Conservation (phyloP, 2,888 invertebrate species). For the Nomada hirtipes region DNA sequence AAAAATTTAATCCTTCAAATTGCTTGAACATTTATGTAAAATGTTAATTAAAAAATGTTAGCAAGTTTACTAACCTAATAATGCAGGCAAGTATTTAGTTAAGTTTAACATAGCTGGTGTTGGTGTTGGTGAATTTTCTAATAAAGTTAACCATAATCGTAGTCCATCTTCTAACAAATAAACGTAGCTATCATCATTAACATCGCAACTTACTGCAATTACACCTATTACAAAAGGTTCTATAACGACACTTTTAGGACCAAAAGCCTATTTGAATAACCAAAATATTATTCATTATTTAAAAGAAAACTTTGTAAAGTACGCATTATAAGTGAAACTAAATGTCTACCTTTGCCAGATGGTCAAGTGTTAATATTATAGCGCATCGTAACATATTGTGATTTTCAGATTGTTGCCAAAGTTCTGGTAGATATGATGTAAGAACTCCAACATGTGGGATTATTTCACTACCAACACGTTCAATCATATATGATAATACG, state of each 20-base stretch:
- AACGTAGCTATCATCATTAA: slow-evolving; percentile 92
- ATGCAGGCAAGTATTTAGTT: slow-evolving; percentile 90
- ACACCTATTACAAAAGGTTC: slow-evolving; percentile 87
- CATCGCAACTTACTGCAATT: slow-evolving; percentile 91
- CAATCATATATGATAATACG: slow-evolving; percentile 95
- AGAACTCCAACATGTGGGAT: slow-evolving; percentile 90
- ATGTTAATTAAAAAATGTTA: slow-evolving; percentile 11
- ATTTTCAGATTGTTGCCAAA: slow-evolving; percentile 95
- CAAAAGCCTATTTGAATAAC: slow-evolving; percentile 82
- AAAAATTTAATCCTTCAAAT: slow-evolving; percentile 31
- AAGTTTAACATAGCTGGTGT: slow-evolving; percentile 88
- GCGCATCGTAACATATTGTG: slow-evolving; percentile 96
- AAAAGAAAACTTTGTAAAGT: neutral
- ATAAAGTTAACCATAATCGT: slow-evolving; percentile 94
- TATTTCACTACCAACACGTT: slow-evolving; percentile 92
- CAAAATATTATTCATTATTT: slow-evolving; percentile 27
- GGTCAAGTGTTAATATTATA: slow-evolving; percentile 94
- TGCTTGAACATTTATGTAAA: neutral
- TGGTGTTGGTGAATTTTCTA: slow-evolving; percentile 90
- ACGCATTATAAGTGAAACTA: slow-evolving; percentile 13
- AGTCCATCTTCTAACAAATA: slow-evolving; percentile 97
- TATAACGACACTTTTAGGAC: slow-evolving; percentile 84
- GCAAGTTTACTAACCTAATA: slow-evolving; percentile 87
- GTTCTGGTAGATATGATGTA: slow-evolving; percentile 92
- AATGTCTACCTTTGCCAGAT: slow-evolving; percentile 90